Percentiles rank a stretch among this genome's conserved stretches.
These are phyloP conservation scores for Drosophila triauraria DNA, from an alignment of 1,140 invertebrate species.

Conservation along the genomic window DNA sequence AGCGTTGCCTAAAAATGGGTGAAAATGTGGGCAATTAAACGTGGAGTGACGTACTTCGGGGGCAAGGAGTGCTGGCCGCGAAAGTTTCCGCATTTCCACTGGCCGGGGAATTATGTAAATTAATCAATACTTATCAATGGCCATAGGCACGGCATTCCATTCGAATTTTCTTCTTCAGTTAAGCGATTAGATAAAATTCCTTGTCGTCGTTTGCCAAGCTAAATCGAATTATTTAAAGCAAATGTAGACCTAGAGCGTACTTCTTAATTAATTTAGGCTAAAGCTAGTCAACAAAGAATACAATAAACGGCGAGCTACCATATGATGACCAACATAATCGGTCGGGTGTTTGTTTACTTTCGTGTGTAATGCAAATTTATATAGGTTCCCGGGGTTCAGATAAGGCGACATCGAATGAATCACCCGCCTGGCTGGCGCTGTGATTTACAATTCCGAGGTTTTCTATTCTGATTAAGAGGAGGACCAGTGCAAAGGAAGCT, in stretches of 20 bases:
- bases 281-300: conserved; percentile 27
- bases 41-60: conserved; percentile 26
- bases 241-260: conserved; percentile 6
- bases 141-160: conserved; percentile 29
- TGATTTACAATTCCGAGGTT: conserved; percentile 32
- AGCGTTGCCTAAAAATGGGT: conserved; percentile 32
- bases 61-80: conserved; percentile 6
- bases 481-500: conserved; percentile 1
- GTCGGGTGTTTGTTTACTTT: conserved; percentile 9
- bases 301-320: not conserved
- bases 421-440: conserved; percentile 12
- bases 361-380: conserved; percentile 21
- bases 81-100: conserved; percentile 19
- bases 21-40: conserved; percentile 30
- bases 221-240: conserved; percentile 11
- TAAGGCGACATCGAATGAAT: conserved; percentile 33
- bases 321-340: conserved; percentile 30
- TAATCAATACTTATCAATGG: conserved; percentile 31
- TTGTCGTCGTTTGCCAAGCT: conserved; percentile 16
- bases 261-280: conserved; percentile 28
- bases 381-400: conserved; percentile 3
- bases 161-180: conserved; percentile 27
- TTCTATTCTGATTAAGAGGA: not conserved
- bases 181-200: conserved; percentile 37
- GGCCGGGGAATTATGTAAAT: conserved; percentile 34